These are phyloP conservation scores for Nemotelus nigrinus DNA, from an alignment of 2,888 invertebrate species.

Conservation along the genomic window DNA sequence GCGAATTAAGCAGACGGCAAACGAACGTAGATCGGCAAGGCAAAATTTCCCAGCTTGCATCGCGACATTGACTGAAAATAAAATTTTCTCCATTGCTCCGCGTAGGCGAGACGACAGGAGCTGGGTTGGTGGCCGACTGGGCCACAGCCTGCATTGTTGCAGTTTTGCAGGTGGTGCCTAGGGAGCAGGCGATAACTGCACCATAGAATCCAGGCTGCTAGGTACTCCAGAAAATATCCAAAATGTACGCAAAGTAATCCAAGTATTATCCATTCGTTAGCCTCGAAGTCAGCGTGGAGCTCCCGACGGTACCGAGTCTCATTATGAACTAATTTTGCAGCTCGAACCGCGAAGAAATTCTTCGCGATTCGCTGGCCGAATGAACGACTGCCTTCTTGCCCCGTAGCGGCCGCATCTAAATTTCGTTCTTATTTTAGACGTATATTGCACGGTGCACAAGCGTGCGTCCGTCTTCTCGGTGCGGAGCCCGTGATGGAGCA, in stretches of 20 bases:
- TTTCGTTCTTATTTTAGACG: constrained; percentile 31
- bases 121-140: not conserved
- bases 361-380: constrained; percentile 31
- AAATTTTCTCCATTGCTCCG: constrained; percentile 19
- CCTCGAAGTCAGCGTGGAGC: constrained; percentile 23
- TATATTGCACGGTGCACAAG: constrained; percentile 28
- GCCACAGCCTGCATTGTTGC: not conserved
- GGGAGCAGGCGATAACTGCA: not conserved
- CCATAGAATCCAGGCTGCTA: not conserved
- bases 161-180: too few species aligned
- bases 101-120: not conserved
- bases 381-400: constrained; percentile 10
- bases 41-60: constrained; percentile 11
- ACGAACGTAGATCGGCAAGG: constrained; percentile 14
- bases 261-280: constrained; percentile 5
- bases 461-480: constrained; percentile 11
- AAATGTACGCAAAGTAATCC: constrained; percentile 26
- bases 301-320: constrained; percentile 43
- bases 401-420: constrained; percentile 4
- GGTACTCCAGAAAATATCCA: constrained; percentile 33
- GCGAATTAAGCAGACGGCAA: constrained; percentile 11
- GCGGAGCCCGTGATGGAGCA: not conserved
- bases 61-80: constrained; percentile 10
- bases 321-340: constrained; percentile 43
- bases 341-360: constrained; percentile 18